Percentiles rank a stretch among this genome's conserved stretches.
Conservation (phyloP, 2,888 invertebrate species). For the Drosophila maculinotata region DNA sequence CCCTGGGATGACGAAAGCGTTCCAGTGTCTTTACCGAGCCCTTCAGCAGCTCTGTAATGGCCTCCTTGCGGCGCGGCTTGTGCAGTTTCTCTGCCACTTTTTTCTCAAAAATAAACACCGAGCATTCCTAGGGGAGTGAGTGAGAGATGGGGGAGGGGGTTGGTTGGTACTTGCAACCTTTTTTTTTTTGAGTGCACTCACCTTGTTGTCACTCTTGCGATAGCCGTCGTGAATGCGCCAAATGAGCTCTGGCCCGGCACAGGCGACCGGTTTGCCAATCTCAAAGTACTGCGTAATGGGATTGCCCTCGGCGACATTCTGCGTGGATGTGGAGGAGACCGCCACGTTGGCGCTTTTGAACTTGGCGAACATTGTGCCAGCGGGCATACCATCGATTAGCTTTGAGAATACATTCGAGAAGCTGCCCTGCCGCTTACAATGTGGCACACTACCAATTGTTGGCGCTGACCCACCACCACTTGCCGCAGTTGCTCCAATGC, state of each 20-base stretch:
- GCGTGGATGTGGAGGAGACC: conserved; percentile 84
- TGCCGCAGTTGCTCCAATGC: conserved; percentile 14
- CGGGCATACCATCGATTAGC: conserved; percentile 85
- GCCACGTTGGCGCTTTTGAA: conserved; percentile 88
- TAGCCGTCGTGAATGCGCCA: conserved; percentile 97
- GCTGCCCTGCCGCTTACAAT: conserved; percentile 82
- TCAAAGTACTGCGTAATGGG: conserved; percentile 95
- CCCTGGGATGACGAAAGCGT: conserved; percentile 93
- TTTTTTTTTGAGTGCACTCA: conserved; percentile 85
- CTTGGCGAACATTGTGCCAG: conserved; percentile 90
- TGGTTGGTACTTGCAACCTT: not conserved
- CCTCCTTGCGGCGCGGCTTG: conserved; percentile 96
- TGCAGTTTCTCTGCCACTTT: conserved; percentile 95
- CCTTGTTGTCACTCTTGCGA: conserved; percentile 95
- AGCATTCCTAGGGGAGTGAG: conserved; percentile 91
- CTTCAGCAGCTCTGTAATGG: conserved; percentile 94
- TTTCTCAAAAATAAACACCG: conserved; percentile 97
- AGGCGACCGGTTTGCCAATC: conserved; percentile 92
- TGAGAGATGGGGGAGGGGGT: not conserved
- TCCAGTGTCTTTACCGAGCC: conserved; percentile 92
- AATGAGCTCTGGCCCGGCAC: conserved; percentile 94
- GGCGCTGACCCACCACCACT: conserved; percentile 59
- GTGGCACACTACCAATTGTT: conserved; percentile 59
- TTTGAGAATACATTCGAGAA: conserved; percentile 85
- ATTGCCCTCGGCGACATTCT: conserved; percentile 89